phyloP scores from a whole-genome alignment of 1,140 invertebrate genomes.

The Epicauta chinensis region DNA sequence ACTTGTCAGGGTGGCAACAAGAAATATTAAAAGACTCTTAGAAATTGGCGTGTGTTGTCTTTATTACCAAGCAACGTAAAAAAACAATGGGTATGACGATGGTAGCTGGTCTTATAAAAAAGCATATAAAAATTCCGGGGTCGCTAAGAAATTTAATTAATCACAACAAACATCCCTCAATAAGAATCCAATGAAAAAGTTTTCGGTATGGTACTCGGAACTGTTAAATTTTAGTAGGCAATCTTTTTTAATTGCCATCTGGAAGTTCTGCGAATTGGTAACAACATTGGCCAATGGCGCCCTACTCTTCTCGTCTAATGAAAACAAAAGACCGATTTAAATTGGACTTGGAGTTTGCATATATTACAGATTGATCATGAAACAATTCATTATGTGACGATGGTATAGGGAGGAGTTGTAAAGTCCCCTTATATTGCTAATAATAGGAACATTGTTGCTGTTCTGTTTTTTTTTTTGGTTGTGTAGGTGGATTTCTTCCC shows the following conservation, averaged over 20 bases:
- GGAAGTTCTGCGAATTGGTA: slow-evolving; percentile 25
- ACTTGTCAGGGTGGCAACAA: too few relatives aligned
- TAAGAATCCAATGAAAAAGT: slow-evolving; percentile 36
- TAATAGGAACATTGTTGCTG: slow-evolving; percentile 1
- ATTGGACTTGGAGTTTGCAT: slow-evolving; percentile 28
- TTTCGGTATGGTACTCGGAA: slow-evolving; percentile 32
- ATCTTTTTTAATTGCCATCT: slow-evolving; percentile 32
- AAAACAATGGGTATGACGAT: slow-evolving; percentile 25
- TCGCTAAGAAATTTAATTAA: slow-evolving; percentile 39
- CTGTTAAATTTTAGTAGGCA: slow-evolving; percentile 37
- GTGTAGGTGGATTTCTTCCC: background rate
- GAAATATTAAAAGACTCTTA: too few relatives aligned
- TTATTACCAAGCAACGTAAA: too few relatives aligned
- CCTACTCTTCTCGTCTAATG: slow-evolving; percentile 15
- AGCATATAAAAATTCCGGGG: slow-evolving; percentile 34
- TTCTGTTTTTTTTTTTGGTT: background rate
- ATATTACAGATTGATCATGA: slow-evolving; percentile 19
- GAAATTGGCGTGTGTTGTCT: too few relatives aligned
- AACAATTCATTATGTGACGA: slow-evolving; percentile 10
- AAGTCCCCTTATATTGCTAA: background rate
- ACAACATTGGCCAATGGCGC: background rate
- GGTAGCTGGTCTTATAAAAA: slow-evolving; percentile 38
- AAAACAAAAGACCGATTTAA: slow-evolving; percentile 39
- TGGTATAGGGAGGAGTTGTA: background rate
- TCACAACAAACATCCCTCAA: slow-evolving; percentile 37